Evolutionary conservation across 2,888 invertebrate species (phyloP), one percentile per base, ranked within the genome.

Genomic region (Drosophila subquinaria): DNA sequence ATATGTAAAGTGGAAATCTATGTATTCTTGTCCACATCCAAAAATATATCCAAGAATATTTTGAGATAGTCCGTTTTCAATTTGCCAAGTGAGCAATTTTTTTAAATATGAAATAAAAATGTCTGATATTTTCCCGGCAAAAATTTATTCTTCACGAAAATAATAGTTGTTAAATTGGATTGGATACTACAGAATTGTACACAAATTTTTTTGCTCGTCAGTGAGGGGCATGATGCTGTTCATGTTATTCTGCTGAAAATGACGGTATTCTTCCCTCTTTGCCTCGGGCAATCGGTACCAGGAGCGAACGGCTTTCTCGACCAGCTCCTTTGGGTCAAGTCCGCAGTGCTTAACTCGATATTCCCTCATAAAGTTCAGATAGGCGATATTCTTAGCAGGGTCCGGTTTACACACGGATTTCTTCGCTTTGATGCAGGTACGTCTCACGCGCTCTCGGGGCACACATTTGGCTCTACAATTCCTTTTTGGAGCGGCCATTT

Each of bases 311-410:
- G 82, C 82, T 15, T 55, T 63, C n/a, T 33, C 33, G n/a, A 81
- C 35, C 20, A 73, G 8, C 0, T 84, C 76, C 2, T 53, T 67
- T 0, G 84, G 73, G 0, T 42, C 55, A 0, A 84, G 38, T 0
- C 59, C 71, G 51, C 76, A 79, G 43, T 85, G 73, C 6, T 55
- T 73, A 20, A 59, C 33, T 0, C 76, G 69, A 47, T 51, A 84
- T 3, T 47, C 35, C 0, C 77, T 72, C 3, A 83, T 17, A 43
- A 84, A 84, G 11, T 84, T 82, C 0, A 81, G 35, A 45, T 72
- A 81, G 0, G 69, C 80, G 35, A 73, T 76, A 4, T 67, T 73
- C 1, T 55, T 70, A 1, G 63, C 10, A 1, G 76, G 76, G 11
- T 4, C n/a, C 11, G n/a, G 43, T 47, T 15, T 45, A n/a, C 11